Conservation (phyloP, 2,113 vertebrate genomes). For the Pseudopipra pipra region DNA sequence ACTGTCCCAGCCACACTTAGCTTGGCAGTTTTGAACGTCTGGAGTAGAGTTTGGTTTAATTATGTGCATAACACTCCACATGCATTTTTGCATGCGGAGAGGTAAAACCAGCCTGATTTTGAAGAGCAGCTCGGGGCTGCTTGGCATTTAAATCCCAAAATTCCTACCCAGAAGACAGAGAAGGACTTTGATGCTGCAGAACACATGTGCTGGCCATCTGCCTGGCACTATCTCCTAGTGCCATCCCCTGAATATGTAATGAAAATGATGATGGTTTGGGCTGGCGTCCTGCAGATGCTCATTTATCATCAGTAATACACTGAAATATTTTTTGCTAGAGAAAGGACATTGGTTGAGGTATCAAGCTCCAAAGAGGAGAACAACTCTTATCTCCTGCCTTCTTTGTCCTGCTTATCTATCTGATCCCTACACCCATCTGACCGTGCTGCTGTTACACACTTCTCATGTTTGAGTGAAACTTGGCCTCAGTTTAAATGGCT, state of each 20-base stretch:
- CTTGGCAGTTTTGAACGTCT: background rate
- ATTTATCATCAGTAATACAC: background rate
- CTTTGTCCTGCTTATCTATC: background rate
- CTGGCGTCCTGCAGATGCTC: background rate
- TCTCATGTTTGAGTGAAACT: background rate
- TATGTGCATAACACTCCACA: background rate
- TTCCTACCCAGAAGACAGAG: background rate
- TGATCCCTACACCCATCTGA: background rate
- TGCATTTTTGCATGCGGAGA: background rate
- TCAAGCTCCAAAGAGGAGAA: background rate
- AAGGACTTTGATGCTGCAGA: background rate
- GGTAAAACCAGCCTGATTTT: background rate
- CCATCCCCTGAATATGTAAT: background rate
- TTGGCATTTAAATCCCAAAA: background rate
- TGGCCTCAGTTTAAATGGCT: background rate
- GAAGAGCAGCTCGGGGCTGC: background rate
- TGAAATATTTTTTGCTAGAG: background rate
- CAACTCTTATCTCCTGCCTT: background rate
- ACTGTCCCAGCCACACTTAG: background rate
- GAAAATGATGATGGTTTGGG: background rate
- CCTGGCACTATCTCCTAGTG: background rate
- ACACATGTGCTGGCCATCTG: background rate
- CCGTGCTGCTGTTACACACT: background rate
- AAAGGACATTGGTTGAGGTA: background rate
- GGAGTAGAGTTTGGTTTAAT: background rate